A percentile compares a stretch with the other conserved stretches of the same genome.
phyloP scores from a whole-genome alignment of 2,888 invertebrate genomes.

The Aradus depressus region DNA sequence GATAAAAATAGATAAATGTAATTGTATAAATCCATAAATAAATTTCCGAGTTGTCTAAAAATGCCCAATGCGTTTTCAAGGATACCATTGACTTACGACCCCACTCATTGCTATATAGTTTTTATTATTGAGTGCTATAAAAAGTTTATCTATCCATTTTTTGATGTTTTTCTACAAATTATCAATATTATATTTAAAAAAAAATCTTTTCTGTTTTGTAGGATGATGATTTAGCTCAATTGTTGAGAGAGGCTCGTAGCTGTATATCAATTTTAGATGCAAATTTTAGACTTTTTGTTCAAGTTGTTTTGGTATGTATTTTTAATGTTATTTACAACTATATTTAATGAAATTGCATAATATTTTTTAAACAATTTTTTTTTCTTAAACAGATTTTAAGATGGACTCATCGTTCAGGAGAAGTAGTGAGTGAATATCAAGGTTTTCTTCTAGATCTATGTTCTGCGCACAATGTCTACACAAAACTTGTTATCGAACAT shows the following conservation, averaged over 20 bases:
- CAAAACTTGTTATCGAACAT: conserved; percentile 48
- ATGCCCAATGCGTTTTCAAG: too few species aligned
- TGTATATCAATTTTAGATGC: conserved; percentile 48
- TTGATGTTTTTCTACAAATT: not conserved
- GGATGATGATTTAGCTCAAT: conserved; percentile 46
- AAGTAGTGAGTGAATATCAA: conserved; percentile 47
- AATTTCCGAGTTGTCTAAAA: too few species aligned
- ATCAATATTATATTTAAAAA: not conserved
- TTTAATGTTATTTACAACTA: not conserved
- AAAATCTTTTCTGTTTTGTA: conserved; percentile 33
- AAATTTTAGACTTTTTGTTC: conserved; percentile 46
- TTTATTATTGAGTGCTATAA: too few species aligned
- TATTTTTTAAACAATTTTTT: not conserved
- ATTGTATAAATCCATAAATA: too few species aligned
- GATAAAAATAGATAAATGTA: too few species aligned
- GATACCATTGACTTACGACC: not conserved
- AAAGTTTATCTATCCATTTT: too few species aligned
- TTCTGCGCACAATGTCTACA: conserved; percentile 55
- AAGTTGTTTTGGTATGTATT: conserved; percentile 42
- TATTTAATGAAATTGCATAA: not conserved
- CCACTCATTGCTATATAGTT: too few species aligned
- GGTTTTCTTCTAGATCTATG: conserved; percentile 54
- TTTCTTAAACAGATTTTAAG: conserved; percentile 37
- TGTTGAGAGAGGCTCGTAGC: conserved; percentile 45
- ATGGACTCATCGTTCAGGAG: conserved; percentile 44